Evolutionary conservation across 1,140 invertebrate genomes (phyloP).

Genomic region (Drosophila baimaii): DNA sequence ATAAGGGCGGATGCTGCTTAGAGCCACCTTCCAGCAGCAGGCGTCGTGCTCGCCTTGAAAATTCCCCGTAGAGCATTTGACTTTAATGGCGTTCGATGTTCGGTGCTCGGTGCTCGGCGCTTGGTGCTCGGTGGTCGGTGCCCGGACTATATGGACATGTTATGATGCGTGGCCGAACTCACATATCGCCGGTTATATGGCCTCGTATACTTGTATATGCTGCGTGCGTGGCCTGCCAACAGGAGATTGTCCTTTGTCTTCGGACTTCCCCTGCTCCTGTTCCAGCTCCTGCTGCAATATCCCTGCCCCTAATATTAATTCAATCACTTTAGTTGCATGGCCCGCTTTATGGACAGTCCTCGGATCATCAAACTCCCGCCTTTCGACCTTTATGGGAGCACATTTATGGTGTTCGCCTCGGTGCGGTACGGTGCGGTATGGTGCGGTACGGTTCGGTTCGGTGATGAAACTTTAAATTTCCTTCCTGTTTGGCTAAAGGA

Average conservation of each 20-base stretch:
- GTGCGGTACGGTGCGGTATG: neutral
- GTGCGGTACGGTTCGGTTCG: slow-evolving; percentile 9
- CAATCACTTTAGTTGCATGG: slow-evolving; percentile 66
- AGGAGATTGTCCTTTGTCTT: slow-evolving; percentile 36
- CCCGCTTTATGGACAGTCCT: slow-evolving; percentile 45
- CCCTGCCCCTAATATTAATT: slow-evolving; percentile 60
- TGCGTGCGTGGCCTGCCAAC: slow-evolving; percentile 62
- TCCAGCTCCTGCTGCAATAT: slow-evolving; percentile 23
- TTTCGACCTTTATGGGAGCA: slow-evolving; percentile 43
- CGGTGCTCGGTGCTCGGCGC: slow-evolving; percentile 20
- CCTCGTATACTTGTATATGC: slow-evolving; percentile 35
- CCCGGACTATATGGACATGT: slow-evolving; percentile 81
- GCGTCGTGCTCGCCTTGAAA: slow-evolving; percentile 53
- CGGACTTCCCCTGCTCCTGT: neutral
- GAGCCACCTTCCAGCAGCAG: slow-evolving; percentile 51
- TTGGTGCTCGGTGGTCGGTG: slow-evolving; percentile 7
- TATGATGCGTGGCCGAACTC: slow-evolving; percentile 74
- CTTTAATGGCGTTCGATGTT: slow-evolving; percentile 74
- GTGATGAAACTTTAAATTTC: slow-evolving; percentile 62
- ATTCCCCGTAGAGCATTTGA: slow-evolving; percentile 78
- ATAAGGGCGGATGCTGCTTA: slow-evolving; percentile 24
- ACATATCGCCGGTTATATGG: slow-evolving; percentile 34
- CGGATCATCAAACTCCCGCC: slow-evolving; percentile 47
- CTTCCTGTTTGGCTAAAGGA: slow-evolving; percentile 48
- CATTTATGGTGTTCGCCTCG: slow-evolving; percentile 19